A percentile compares a stretch with the other conserved stretches of the same genome.
phyloP scores from a whole-genome alignment of 2,113 vertebrate species.

The Nematolebias whitei region DNA sequence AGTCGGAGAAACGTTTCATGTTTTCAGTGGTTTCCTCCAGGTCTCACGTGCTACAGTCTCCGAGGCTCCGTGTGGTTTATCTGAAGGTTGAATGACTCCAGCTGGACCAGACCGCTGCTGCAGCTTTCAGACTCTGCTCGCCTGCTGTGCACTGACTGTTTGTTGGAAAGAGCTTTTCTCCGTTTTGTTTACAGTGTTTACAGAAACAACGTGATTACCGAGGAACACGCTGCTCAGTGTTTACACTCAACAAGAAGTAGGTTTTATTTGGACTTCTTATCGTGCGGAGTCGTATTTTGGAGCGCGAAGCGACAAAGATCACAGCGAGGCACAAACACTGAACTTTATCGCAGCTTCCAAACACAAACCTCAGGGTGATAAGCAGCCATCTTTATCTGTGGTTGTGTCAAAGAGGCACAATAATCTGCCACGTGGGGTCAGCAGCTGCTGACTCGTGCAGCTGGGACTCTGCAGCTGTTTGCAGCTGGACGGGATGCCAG shows the following conservation, averaged over 20 bases:
- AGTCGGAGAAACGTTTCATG: too few species aligned
- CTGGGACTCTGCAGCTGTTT: constrained; percentile 32
- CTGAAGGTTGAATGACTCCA: too few species aligned
- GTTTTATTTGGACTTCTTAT: constrained; percentile 22
- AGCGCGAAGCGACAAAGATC: constrained; percentile 39
- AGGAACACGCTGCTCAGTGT: constrained; percentile 68
- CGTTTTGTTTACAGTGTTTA: not conserved
- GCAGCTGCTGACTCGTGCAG: constrained; percentile 42
- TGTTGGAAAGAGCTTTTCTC: not conserved
- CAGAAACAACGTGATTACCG: constrained; percentile 48
- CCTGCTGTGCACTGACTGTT: not conserved
- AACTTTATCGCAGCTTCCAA: constrained; percentile 38
- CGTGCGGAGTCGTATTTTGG: constrained; percentile 38
- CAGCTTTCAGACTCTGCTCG: not conserved
- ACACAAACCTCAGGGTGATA: constrained; percentile 34
- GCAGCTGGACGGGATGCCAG: too few species aligned
- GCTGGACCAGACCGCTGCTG: too few species aligned
- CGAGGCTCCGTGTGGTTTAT: too few species aligned
- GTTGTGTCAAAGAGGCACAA: constrained; percentile 34
- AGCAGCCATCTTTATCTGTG: constrained; percentile 2
- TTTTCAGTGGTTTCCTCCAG: too few species aligned
- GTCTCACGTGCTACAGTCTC: too few species aligned
- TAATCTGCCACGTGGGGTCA: constrained; percentile 21
- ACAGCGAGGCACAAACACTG: constrained; percentile 19
- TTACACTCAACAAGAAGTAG: constrained; percentile 26